Evolutionary conservation across 2,113 vertebrate species (phyloP).

Genomic region (Etia nguti): DNA sequence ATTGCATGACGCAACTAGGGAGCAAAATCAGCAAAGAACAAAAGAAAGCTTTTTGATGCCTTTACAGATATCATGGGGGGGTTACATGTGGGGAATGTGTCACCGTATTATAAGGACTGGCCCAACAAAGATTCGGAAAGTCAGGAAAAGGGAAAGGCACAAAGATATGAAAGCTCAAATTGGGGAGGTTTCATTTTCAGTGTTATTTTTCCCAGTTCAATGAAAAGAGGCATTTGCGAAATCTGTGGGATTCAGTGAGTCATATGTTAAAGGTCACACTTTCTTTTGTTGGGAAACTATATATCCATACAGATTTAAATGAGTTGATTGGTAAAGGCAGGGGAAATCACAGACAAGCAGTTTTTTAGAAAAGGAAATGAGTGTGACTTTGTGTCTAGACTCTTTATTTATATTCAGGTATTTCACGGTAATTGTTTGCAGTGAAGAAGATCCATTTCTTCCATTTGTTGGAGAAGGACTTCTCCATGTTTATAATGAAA

Average conservation of each 20-base stretch:
- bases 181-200: background rate
- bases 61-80: background rate
- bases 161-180: background rate
- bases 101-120: background rate
- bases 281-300: background rate
- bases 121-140: background rate
- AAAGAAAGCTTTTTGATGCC: background rate
- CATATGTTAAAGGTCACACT: constrained; percentile 9
- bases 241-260: constrained; percentile 14
- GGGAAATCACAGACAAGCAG: background rate
- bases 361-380: background rate
- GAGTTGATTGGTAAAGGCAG: background rate
- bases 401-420: background rate
- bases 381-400: background rate
- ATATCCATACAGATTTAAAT: background rate
- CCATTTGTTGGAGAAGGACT: background rate
- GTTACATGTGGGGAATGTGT: background rate
- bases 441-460: background rate
- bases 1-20: constrained; percentile 30
- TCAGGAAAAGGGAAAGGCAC: constrained; percentile 4
- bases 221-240: constrained; percentile 42
- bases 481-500: background rate
- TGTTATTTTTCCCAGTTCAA: background rate
- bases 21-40: constrained; percentile 38
- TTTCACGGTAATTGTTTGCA: background rate